These are phyloP conservation scores for Uropetala carovei DNA, from an alignment of 2,888 invertebrate genomes.

Conservation along the genomic window DNA sequence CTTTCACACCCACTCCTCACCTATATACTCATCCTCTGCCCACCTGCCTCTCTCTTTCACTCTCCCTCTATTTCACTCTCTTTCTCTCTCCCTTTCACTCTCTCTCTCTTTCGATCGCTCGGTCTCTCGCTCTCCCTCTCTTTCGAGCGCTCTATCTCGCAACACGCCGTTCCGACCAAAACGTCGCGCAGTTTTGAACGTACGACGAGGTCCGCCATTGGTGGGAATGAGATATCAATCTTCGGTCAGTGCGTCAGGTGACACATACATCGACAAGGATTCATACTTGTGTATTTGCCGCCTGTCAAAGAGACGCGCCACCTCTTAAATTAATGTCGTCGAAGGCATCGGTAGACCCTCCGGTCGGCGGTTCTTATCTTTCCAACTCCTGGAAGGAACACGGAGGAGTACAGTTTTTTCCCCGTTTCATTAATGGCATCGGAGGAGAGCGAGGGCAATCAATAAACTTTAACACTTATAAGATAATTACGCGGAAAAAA, in stretches of 20 bases:
- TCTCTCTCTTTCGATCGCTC: background rate
- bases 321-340: constrained; percentile 42
- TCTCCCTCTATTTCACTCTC: too few relatives aligned
- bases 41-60: background rate
- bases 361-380: constrained; percentile 6
- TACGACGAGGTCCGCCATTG: background rate
- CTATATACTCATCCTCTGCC: background rate
- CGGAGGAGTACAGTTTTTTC: background rate
- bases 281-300: constrained; percentile 41
- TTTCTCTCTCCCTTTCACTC: too few relatives aligned
- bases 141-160: background rate
- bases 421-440: constrained; percentile 9
- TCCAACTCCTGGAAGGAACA: constrained; percentile 10
- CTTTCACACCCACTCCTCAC: background rate
- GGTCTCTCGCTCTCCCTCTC: background rate
- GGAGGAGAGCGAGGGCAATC: background rate
- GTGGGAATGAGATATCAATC: constrained; percentile 41
- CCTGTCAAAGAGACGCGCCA: constrained; percentile 8
- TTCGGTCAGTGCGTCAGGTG: background rate
- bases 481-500: background rate
- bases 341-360: background rate
- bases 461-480: constrained; percentile 14
- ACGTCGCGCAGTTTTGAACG: background rate
- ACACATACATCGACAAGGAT: constrained; percentile 37
- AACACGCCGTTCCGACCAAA: background rate